phyloP scores from a whole-genome alignment of 2,888 invertebrate species.

The Ommatoiulus sabulosus region DNA sequence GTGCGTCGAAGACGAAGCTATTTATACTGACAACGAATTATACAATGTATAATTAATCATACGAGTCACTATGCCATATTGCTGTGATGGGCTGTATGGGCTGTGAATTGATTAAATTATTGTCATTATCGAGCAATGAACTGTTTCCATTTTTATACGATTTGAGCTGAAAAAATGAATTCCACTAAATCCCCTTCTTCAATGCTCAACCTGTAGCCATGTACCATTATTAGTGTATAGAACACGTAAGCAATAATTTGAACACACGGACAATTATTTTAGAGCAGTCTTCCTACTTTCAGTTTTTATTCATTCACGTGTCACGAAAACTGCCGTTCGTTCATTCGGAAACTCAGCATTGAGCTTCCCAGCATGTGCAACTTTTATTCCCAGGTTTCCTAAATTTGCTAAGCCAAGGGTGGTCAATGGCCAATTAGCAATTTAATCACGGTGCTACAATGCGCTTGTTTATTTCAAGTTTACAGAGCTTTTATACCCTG shows the following conservation, averaged over 20 bases:
- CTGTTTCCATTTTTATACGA: conserved; percentile 18
- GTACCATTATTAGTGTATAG: background rate
- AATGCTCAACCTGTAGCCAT: background rate
- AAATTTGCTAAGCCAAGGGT: background rate
- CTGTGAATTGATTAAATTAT: conserved; percentile 45
- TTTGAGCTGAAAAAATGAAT: background rate
- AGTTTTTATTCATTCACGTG: background rate
- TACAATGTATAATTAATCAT: conserved; percentile 44
- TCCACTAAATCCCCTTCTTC: background rate
- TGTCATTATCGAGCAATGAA: background rate
- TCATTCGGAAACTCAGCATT: background rate
- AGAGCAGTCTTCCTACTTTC: background rate
- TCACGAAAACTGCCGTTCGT: conserved; percentile 5
- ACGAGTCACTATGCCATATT: conserved; percentile 34
- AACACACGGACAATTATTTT: background rate
- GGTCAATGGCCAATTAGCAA: background rate
- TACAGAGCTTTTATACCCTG: background rate
- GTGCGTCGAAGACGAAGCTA: background rate
- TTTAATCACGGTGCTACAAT: background rate
- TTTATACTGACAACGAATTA: conserved; percentile 27
- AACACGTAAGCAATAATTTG: background rate
- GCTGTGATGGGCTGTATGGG: background rate
- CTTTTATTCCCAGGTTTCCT: background rate
- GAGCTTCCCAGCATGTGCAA: too few species aligned
- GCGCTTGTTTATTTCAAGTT: background rate